Conservation (phyloP, 2,888 invertebrate genomes). For the Blomia tropicalis region DNA sequence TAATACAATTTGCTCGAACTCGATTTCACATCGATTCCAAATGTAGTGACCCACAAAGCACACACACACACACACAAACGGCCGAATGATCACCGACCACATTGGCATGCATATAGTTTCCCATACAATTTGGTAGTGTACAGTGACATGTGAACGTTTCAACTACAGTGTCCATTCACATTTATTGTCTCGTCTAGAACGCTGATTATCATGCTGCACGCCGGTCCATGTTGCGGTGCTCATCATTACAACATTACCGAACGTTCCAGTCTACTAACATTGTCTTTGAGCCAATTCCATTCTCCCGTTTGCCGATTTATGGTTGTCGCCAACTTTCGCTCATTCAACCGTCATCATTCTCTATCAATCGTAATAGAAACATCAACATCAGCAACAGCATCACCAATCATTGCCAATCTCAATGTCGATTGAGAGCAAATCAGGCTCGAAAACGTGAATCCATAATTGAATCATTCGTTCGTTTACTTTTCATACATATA, state of each 20-base stretch:
- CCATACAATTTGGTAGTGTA: background rate
- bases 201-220: slow-evolving; percentile 9
- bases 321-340: background rate
- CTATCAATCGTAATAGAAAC: no score
- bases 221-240: slow-evolving; percentile 5
- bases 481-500: background rate
- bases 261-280: no score
- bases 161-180: background rate
- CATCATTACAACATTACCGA: background rate
- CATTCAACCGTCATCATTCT: background rate
- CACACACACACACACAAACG: background rate
- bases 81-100: background rate
- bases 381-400: no score
- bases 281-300: no score
- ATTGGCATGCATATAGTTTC: background rate
- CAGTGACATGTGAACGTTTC: background rate
- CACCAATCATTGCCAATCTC: no score
- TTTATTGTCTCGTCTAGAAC: background rate
- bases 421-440: background rate
- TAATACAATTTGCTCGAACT: slow-evolving; percentile 12
- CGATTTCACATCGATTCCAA: slow-evolving; percentile 7
- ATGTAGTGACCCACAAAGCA: background rate
- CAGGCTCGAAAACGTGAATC: background rate
- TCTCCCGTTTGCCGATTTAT: background rate
- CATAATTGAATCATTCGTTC: slow-evolving; percentile 4